Base-by-base conservation (phyloP, 2,797 vertebrate genomes). In the Alosa sapidissima region DNA sequence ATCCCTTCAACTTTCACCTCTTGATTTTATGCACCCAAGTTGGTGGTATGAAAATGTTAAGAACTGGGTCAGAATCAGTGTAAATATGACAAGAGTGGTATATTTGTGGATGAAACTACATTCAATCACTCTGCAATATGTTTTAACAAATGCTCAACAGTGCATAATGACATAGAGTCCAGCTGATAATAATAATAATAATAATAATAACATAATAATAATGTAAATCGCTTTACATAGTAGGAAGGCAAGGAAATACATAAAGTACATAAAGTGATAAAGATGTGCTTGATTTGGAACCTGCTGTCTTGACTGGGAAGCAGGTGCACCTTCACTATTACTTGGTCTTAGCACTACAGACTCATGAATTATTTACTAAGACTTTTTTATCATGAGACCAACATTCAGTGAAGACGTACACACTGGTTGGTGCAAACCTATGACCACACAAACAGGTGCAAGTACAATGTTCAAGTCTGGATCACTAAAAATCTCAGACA, bases 341-440 rank as follows among this genome's bases (percentile, higher is more conserved):
- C 83, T 85, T 84, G 82, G 85, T 75, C 83, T 16, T 83, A 85
- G 75, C 87, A 88, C 89, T 85, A 82, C 85, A 87, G 86, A 81
- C 82, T 89, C 82, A 89, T 91, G 55, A 89, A 89, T 91, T 58
- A 82, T 84, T 82, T 72, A 82, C 72, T 72, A 49, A 82, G 60
- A 85, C 41, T 52, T 47, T 75, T 85, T 82, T 62, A 52, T 28
- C 62, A 48, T 62, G 36, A 13, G 11, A 82, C 13, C 68, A 86
- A 33, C 86, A 88, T 83, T 89, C 68, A 86, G 87, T 90, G 45
- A 89, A 91, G 85, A 87, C 1, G 28, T 11, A 28, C 9, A 36
- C 28, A 72, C 65, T 72, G 11, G 28, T 68, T 11, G 62, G 28
- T 36, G 65, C 65, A 72, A 33, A 72, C 65, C 33, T 68, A 24